phyloP scores from a whole-genome alignment of 2,113 vertebrate species.

The Microcebus ravelobensis region DNA sequence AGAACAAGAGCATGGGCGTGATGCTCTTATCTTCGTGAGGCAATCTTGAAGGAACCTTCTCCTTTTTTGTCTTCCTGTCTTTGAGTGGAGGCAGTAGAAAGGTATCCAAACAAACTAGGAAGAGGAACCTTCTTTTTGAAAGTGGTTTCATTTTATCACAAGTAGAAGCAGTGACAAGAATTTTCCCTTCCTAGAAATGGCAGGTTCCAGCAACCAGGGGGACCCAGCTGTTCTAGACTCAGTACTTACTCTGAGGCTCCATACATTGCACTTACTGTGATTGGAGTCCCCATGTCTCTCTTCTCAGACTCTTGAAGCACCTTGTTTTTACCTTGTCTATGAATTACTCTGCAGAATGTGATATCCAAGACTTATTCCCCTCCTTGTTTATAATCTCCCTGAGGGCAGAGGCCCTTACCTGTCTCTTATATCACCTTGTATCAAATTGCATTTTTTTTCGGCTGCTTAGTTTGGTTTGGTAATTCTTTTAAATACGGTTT shows the following conservation, averaged over 20 bases:
- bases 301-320: background rate
- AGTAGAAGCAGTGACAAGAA: background rate
- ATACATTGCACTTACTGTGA: background rate
- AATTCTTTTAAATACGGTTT: background rate
- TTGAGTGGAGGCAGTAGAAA: background rate
- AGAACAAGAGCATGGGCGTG: background rate
- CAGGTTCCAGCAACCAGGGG: background rate
- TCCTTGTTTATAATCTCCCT: background rate
- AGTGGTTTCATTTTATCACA: background rate
- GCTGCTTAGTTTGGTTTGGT: background rate
- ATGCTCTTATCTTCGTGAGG: no score
- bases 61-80: background rate
- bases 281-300: background rate
- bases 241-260: background rate
- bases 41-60: background rate
- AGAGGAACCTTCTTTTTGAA: background rate
- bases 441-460: background rate
- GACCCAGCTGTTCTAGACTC: background rate
- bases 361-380: background rate
- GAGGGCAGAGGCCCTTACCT: background rate
- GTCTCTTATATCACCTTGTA: background rate
- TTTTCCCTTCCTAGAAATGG: slow-evolving; percentile 10
- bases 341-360: background rate
- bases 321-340: background rate
- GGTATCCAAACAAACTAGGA: background rate